Conservation (phyloP, 2,113 vertebrate genomes). For the Seriola rivoliana region DNA sequence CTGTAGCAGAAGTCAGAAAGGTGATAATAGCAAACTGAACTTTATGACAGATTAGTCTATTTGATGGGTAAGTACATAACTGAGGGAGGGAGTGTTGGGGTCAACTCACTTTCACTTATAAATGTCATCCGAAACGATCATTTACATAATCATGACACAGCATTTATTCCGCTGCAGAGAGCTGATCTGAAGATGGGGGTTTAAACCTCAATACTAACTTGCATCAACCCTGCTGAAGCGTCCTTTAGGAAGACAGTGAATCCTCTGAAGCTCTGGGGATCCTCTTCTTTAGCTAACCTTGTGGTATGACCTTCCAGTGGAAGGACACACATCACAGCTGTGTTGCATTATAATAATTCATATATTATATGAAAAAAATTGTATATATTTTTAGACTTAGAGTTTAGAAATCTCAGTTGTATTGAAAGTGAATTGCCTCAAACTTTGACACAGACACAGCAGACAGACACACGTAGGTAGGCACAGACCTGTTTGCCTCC, state of each 20-base stretch:
- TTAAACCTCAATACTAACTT: conserved; percentile 20
- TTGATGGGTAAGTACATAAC: conserved; percentile 16
- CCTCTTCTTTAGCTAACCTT: background rate
- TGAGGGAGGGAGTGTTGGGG: conserved; percentile 23
- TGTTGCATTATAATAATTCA: conserved; percentile 5
- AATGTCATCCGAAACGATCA: conserved; percentile 46
- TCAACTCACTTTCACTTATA: conserved; percentile 67
- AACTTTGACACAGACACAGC: conserved; percentile 5
- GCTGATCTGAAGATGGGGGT: conserved; percentile 8
- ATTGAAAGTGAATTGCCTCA: conserved; percentile 47
- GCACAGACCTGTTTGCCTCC: conserved; percentile 94
- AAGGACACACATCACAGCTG: background rate
- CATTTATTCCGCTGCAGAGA: conserved; percentile 23
- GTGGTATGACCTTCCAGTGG: background rate
- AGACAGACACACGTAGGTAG: background rate
- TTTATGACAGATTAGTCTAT: conserved; percentile 46
- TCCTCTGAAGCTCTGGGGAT: background rate
- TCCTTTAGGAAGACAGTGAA: conserved; percentile 30
- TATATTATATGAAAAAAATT: background rate
- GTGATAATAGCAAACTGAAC: conserved; percentile 28
- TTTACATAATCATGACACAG: conserved; percentile 49
- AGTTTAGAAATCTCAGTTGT: background rate
- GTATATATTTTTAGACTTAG: background rate
- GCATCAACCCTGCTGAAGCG: conserved; percentile 10
- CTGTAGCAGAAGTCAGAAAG: background rate